Conservation (phyloP, 1,140 invertebrate genomes). For the Brachionus calyciflorus region DNA sequence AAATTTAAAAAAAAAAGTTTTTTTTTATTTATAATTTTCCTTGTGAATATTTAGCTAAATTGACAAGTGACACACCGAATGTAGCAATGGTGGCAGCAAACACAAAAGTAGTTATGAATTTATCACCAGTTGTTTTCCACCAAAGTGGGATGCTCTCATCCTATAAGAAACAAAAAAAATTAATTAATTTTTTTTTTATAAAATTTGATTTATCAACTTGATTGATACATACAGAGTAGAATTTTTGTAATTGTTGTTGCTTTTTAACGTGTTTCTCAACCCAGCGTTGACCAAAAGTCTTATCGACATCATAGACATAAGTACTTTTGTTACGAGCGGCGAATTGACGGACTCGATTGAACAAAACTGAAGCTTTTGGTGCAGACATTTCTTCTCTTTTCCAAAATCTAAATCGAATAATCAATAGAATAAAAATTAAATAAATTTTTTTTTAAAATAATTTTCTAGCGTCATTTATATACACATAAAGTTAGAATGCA, state of each 20-base stretch:
- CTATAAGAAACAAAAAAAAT: neutral
- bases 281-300: conserved; percentile 30
- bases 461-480: too few relatives aligned
- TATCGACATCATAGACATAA: conserved; percentile 37
- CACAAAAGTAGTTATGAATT: conserved; percentile 16
- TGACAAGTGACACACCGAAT: neutral
- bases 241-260: conserved; percentile 35
- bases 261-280: conserved; percentile 30
- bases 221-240: conserved; percentile 19
- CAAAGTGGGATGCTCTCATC: conserved; percentile 9
- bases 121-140: conserved; percentile 43
- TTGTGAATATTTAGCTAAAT: conserved; percentile 30
- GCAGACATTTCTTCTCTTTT: conserved; percentile 8
- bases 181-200: neutral
- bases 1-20: too few relatives aligned
- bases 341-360: conserved; percentile 24
- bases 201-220: neutral
- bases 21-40: conserved; percentile 18
- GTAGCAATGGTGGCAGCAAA: conserved; percentile 10
- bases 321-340: conserved; percentile 12
- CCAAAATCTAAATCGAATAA: too few relatives aligned
- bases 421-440: too few relatives aligned
- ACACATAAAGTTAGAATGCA: too few relatives aligned
- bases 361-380: conserved; percentile 20
- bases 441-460: too few relatives aligned